phyloP scores from a whole-genome alignment of 2,797 vertebrate species.

The Eremophila alpestris region DNA sequence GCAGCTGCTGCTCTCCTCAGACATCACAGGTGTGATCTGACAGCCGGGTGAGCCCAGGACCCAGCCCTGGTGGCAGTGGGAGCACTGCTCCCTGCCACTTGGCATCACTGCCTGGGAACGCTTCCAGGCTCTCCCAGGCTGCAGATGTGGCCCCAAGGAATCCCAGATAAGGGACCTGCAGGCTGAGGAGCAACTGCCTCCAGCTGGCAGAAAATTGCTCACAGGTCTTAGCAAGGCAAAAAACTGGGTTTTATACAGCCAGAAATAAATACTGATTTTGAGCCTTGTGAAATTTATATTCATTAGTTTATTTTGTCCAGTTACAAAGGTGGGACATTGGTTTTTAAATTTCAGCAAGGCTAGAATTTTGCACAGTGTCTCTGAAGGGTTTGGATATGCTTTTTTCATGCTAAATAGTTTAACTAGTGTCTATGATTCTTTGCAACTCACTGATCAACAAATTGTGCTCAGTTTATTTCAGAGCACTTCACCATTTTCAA shows the following conservation, averaged over 20 bases:
- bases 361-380: background rate
- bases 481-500: background rate
- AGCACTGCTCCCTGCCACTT: background rate
- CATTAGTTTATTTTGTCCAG: background rate
- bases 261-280: background rate
- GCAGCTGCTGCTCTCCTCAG: background rate
- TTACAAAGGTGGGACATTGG: background rate
- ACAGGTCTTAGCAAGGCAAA: background rate
- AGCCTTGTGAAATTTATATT: background rate
- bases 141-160: background rate
- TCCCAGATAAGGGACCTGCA: background rate
- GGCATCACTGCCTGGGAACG: background rate
- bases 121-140: background rate
- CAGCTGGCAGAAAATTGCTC: background rate
- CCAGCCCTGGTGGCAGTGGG: background rate
- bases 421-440: background rate
- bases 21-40: background rate
- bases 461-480: background rate
- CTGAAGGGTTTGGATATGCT: background rate
- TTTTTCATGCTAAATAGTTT: background rate
- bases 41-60: background rate
- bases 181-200: background rate
- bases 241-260: fast-evolving
- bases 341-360: background rate
- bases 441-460: background rate